Percentiles rank a stretch among this genome's conserved stretches.
Conservation (phyloP, 2,888 invertebrate genomes). For the Thera obeliscata region DNA sequence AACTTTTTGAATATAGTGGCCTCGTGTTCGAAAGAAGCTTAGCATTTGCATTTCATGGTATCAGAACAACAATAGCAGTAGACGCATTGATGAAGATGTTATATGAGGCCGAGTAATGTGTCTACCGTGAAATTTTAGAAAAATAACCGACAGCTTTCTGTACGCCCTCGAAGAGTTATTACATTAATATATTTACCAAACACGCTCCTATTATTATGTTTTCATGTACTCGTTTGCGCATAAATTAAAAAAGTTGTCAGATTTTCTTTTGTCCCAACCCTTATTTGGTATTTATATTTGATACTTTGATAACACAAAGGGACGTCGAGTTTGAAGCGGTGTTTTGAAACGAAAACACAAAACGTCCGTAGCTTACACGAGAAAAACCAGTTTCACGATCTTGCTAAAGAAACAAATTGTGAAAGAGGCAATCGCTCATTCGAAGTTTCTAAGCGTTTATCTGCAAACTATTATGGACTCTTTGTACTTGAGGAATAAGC, state of each 20-base stretch:
- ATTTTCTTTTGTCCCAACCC: constrained; percentile 83
- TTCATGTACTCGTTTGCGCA: constrained; percentile 82
- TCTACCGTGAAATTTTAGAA: constrained; percentile 82
- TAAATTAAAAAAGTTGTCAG: constrained; percentile 83
- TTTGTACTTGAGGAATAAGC: constrained; percentile 61
- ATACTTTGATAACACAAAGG: constrained; percentile 82
- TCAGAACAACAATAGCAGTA: constrained; percentile 48
- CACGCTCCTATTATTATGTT: constrained; percentile 82
- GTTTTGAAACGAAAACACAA: constrained; percentile 72
- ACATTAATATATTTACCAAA: constrained; percentile 83
- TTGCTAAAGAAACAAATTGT: constrained; percentile 83
- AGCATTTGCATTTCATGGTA: constrained; percentile 41
- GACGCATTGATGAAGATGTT: constrained; percentile 73
- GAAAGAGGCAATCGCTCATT: constrained; percentile 82
- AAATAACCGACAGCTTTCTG: constrained; percentile 68
- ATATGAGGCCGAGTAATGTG: constrained; percentile 70
- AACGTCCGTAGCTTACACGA: constrained; percentile 66
- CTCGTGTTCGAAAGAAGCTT: constrained; percentile 7
- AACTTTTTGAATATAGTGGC: neutral
- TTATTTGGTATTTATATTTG: constrained; percentile 85
- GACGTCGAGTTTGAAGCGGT: constrained; percentile 71
- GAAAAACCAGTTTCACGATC: constrained; percentile 81
- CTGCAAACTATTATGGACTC: constrained; percentile 65
- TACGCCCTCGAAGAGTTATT: constrained; percentile 78
- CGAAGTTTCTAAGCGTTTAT: constrained; percentile 59